phyloP scores from a whole-genome alignment of 92 coral and sea anemone species.

The Micromussa lordhowensis region DNA sequence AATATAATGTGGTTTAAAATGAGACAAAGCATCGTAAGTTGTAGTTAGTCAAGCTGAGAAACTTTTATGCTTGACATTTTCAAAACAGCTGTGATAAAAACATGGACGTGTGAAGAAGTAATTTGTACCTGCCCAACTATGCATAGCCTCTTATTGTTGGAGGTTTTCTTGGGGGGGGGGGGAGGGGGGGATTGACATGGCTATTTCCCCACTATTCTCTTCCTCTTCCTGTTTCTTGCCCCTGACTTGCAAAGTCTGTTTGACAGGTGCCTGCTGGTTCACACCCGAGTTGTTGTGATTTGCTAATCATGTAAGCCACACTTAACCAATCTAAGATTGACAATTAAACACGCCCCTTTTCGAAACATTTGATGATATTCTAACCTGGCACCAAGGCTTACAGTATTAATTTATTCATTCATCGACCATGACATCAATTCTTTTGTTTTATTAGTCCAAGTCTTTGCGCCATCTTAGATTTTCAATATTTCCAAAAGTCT shows the following conservation, averaged over 20 bases:
- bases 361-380: too few species aligned
- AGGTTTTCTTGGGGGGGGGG: not conserved
- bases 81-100: too few species aligned
- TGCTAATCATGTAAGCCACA: not conserved
- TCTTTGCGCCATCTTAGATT: too few species aligned
- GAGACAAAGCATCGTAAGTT: not conserved
- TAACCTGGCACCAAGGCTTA: too few species aligned
- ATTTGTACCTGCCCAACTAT: too few species aligned
- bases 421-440: too few species aligned
- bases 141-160: not conserved
- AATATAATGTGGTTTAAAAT: not conserved
- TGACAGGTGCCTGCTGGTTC: not conserved
- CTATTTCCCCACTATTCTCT: not conserved
- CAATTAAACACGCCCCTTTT: too few species aligned
- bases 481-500: too few species aligned
- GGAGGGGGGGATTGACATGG: not conserved
- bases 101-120: not conserved
- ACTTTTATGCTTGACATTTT: not conserved
- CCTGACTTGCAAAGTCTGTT: not conserved
- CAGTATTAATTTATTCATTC: too few species aligned
- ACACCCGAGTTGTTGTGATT: not conserved
- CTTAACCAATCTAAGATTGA: not conserved
- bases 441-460: too few species aligned
- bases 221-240: not conserved
- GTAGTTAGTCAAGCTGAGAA: not conserved